Percentiles rank a stretch among this genome's conserved stretches.
Evolutionary conservation across 2,888 invertebrate species (phyloP).

Genomic region (Notocelia uddmanniana): DNA sequence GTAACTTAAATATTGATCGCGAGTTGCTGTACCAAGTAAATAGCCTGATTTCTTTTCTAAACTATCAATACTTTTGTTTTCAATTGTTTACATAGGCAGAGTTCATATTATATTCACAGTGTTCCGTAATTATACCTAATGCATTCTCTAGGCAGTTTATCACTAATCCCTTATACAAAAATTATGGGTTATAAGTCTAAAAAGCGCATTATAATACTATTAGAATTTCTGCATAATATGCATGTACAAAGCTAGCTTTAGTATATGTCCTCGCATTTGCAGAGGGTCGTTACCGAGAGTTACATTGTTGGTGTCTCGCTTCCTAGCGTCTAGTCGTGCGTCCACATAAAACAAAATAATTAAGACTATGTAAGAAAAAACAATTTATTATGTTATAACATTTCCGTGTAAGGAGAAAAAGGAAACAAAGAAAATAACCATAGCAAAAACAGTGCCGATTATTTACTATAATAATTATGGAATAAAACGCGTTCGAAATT

Average conservation of each 20-base stretch:
- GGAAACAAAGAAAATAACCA: constrained; percentile 75
- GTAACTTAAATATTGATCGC: constrained; percentile 37
- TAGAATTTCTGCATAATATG: constrained; percentile 58
- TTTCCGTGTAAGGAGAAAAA: constrained; percentile 69
- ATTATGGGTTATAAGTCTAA: constrained; percentile 56
- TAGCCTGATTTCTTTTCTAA: constrained; percentile 26
- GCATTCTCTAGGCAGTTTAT: constrained; percentile 58
- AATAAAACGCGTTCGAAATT: constrained; percentile 48
- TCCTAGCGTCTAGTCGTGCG: constrained; percentile 46
- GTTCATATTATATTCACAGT: constrained; percentile 55
- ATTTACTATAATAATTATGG: constrained; percentile 64
- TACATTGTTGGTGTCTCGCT: constrained; percentile 52
- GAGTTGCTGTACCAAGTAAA: constrained; percentile 36
- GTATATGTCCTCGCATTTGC: constrained; percentile 51
- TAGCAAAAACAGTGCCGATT: constrained; percentile 83
- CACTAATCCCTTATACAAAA: constrained; percentile 54
- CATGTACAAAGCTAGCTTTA: constrained; percentile 69
- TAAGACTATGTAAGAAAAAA: constrained; percentile 73
- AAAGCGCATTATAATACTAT: constrained; percentile 62
- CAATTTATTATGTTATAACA: constrained; percentile 79
- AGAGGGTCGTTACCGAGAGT: constrained; percentile 46
- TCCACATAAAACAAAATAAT: constrained; percentile 57
- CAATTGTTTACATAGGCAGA: constrained; percentile 42
- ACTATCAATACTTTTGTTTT: constrained; percentile 26
- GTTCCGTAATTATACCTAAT: constrained; percentile 53